phyloP scores from a whole-genome alignment of 2,113 vertebrate species.

The Heterochromis multidens region DNA sequence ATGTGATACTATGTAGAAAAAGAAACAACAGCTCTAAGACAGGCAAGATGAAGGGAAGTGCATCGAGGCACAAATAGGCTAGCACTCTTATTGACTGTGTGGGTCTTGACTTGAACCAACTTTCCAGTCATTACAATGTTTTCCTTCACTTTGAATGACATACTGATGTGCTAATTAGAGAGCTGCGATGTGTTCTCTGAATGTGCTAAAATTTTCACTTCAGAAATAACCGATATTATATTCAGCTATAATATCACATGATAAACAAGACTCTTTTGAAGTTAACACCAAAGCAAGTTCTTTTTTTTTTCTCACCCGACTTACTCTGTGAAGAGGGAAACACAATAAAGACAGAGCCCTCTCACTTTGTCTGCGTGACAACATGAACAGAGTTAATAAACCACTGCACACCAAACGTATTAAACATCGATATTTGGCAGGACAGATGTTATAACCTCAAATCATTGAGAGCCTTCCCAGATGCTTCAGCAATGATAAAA shows the following conservation, averaged over 20 bases:
- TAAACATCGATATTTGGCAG: constrained; percentile 20
- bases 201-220: constrained; percentile 35
- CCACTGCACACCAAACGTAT: constrained; percentile 29
- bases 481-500: not conserved
- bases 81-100: constrained; percentile 28
- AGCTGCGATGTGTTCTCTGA: constrained; percentile 4
- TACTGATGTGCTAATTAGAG: constrained; percentile 61
- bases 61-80: constrained; percentile 28
- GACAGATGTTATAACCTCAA: constrained; percentile 14
- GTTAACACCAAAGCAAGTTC: constrained; percentile 27
- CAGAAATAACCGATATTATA: constrained; percentile 27
- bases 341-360: constrained; percentile 39
- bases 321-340: not conserved
- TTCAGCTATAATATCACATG: constrained; percentile 18
- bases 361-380: not conserved
- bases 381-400: constrained; percentile 55
- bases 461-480: constrained; percentile 2
- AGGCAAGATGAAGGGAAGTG: not conserved
- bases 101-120: constrained; percentile 3
- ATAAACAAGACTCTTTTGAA: constrained; percentile 59
- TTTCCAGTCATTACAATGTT: constrained; percentile 22
- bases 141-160: constrained; percentile 36
- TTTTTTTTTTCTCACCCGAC: not conserved
- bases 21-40: constrained; percentile 15
- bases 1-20: constrained; percentile 4